Conservation (phyloP, 2,888 invertebrate species). For the Protophormia terraenovae region DNA sequence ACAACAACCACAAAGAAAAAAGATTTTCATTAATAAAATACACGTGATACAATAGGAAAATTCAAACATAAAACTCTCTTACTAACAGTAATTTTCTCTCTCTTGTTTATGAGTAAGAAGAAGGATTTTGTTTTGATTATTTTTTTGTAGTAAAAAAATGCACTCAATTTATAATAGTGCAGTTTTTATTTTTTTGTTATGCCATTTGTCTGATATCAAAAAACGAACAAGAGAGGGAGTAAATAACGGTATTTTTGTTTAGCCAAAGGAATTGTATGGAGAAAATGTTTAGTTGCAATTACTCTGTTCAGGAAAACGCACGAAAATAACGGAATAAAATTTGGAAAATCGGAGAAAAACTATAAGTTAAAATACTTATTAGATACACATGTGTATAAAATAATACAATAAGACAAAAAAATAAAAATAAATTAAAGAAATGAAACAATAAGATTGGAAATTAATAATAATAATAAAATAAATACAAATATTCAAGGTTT, state of each 20-base stretch:
- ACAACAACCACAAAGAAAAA: background rate
- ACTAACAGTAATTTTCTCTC: background rate
- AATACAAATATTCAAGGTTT: slow-evolving; percentile 21
- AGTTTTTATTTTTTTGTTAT: no score
- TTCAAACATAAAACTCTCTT: background rate
- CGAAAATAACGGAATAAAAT: slow-evolving; percentile 70
- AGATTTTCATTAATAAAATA: slow-evolving; percentile 53
- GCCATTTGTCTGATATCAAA: background rate
- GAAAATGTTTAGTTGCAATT: slow-evolving; percentile 75
- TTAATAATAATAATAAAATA: slow-evolving; percentile 3
- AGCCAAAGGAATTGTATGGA: slow-evolving; percentile 47
- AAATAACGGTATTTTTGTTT: slow-evolving; percentile 49
- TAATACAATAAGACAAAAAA: slow-evolving; percentile 50
- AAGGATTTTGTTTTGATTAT: slow-evolving; percentile 14
- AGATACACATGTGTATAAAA: slow-evolving; percentile 9
- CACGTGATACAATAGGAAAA: slow-evolving; percentile 27
- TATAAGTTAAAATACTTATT: slow-evolving; percentile 6
- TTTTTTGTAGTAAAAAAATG: background rate
- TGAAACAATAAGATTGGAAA: background rate
- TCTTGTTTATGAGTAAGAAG: background rate
- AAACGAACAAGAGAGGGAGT: slow-evolving; percentile 14
- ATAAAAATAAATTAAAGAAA: slow-evolving; percentile 46
- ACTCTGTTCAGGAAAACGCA: slow-evolving; percentile 76
- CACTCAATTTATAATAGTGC: background rate
- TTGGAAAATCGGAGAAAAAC: slow-evolving; percentile 23